Evolutionary conservation across 1,140 invertebrate species (phyloP), one percentile per base, ranked within the genome.

Genomic region (Lerema accius): DNA sequence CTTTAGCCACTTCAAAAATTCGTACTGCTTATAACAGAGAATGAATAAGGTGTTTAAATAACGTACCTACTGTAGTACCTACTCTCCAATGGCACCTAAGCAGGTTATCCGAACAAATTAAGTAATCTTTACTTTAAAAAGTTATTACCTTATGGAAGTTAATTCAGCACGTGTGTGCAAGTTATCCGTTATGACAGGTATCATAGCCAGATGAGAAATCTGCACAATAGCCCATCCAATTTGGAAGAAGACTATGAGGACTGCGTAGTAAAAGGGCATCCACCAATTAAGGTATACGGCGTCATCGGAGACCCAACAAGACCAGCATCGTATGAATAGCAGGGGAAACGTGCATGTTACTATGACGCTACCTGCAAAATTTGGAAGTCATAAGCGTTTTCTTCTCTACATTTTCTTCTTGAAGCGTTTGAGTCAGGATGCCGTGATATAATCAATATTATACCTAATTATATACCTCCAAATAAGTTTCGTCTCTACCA

Each of bases 181-280:
- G 65, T 93, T 93, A 46, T 93, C 92, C 0, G 95, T 94, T 43
- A 97, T 92, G 49, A 94, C 93, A 5, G 97, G 96, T 81, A 98
- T 97, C 83, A 98, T 94, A 0, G 97, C 95, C 10, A 98, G 92
- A 91, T 98, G 97, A 4, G 96, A 96, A 67, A 98, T 97, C 92
- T 98, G 97, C 5, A 96, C 95, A 4, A 95, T 91, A 3, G 97
- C 97, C 97, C 97, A 98, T 5, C 97, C 97, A 68, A 95, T 95
- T 92, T 98, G 97, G 86, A 98, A 98, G 35, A 97, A 84, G 15
- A 94, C 92, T 55, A 98, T 96, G 65, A 97, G 95, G 14, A 93
- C 82, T 1, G 94, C 91, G 82, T 97, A 97, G 83, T 96, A 96
- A 0, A 95, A 67, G 4, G 95, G 91, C 78, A 94, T 92, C 71